A percentile compares a stretch with the other conserved stretches of the same genome.
Conservation (phyloP, 2,797 vertebrate genomes). For the Malurus leucopterus region DNA sequence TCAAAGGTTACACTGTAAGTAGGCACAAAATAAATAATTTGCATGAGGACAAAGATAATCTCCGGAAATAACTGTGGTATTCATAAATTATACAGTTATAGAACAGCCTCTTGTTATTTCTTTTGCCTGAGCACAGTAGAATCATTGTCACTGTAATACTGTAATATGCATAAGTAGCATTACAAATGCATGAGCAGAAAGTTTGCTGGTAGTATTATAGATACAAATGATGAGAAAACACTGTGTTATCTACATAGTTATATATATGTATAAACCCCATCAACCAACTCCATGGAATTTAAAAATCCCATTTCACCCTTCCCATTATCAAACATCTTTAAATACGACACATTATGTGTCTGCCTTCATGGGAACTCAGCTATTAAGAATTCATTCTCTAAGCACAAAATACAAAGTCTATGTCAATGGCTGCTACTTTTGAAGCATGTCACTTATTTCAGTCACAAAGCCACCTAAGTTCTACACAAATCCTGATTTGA, state of each 20-base stretch:
- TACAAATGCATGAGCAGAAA: background rate
- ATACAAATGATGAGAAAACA: background rate
- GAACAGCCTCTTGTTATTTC: background rate
- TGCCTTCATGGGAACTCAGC: background rate
- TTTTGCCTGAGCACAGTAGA: background rate
- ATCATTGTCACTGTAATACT: background rate
- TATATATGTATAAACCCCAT: background rate
- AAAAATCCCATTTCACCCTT: background rate
- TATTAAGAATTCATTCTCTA: background rate
- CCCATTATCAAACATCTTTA: background rate
- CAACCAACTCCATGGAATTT: background rate
- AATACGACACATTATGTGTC: background rate
- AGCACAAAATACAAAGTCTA: background rate
- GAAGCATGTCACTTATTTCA: background rate
- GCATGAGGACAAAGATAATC: conserved; percentile 34
- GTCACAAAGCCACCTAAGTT: background rate
- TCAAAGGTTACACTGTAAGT: conserved; percentile 19
- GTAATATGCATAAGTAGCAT: background rate
- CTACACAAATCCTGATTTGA: background rate
- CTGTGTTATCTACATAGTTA: background rate
- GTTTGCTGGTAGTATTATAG: background rate
- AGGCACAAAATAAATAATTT: conserved; percentile 50
- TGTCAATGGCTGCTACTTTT: background rate
- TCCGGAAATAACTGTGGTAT: background rate
- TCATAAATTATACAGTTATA: conserved; percentile 17